Percentiles rank a stretch among this genome's conserved stretches.
These are phyloP conservation scores for Pristionchus exspectatus DNA, from an alignment of 2,888 invertebrate genomes.

Conservation along the genomic window DNA sequence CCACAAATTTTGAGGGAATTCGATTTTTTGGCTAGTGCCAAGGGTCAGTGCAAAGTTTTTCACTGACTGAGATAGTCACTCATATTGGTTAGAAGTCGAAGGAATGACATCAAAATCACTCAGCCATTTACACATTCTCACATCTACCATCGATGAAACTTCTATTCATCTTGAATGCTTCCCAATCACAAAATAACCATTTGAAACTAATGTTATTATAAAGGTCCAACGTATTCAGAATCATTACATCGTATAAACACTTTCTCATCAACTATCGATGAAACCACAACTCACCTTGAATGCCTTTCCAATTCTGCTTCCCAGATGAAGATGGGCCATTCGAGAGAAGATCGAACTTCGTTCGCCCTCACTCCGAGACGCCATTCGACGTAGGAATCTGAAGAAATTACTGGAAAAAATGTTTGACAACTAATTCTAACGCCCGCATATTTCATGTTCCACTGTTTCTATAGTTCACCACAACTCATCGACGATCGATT, in stretches of 20 bases:
- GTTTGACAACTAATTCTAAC: too few relatives aligned
- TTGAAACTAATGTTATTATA: too few relatives aligned
- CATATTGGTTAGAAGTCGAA: too few relatives aligned
- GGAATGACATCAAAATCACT: too few relatives aligned
- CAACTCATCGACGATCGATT: not conserved
- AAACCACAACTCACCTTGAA: conserved; percentile 8
- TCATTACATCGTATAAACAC: not conserved
- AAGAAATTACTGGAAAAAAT: not conserved
- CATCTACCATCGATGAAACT: not conserved
- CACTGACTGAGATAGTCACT: too few relatives aligned
- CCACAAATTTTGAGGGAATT: too few relatives aligned
- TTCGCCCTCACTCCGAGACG: not conserved
- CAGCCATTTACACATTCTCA: not conserved
- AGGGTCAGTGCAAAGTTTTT: too few relatives aligned
- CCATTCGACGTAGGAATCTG: conserved; percentile 49
- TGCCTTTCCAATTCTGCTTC: conserved; percentile 29
- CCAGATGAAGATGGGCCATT: conserved; percentile 43
- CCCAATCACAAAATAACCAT: not conserved
- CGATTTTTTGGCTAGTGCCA: too few relatives aligned
- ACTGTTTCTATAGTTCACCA: not conserved
- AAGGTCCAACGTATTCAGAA: not conserved
- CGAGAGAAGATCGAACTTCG: not conserved
- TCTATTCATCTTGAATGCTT: not conserved
- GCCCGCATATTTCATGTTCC: not conserved
- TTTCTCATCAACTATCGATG: not conserved